A percentile compares a stretch with the other conserved stretches of the same genome.
Conservation (phyloP, 2,888 invertebrate genomes). For the Drosophila algonquin region DNA sequence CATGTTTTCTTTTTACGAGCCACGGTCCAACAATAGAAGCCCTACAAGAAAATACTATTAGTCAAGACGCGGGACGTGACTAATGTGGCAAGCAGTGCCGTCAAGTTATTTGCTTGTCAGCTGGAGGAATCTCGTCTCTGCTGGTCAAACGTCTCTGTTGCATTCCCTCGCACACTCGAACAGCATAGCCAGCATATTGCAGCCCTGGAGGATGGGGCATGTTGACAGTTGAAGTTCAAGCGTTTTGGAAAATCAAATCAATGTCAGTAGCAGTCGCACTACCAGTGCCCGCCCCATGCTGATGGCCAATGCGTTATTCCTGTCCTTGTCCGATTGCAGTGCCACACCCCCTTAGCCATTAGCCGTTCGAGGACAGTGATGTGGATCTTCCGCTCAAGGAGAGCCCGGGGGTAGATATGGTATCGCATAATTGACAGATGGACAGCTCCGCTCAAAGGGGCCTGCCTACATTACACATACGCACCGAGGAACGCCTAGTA, state of each 20-base stretch:
- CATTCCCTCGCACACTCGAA: conserved; percentile 3
- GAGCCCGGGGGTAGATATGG: conserved; percentile 9
- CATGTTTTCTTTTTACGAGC: conserved; percentile 6
- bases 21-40: conserved; percentile 6
- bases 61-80: conserved; percentile 31
- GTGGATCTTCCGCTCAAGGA: conserved; percentile 1
- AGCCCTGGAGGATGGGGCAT: neutral
- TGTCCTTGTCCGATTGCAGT: conserved; percentile 31
- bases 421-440: conserved; percentile 25
- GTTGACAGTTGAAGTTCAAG: conserved; percentile 57
- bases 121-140: neutral
- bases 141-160: neutral
- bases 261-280: conserved; percentile 52
- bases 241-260: conserved; percentile 64
- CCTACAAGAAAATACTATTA: conserved; percentile 40
- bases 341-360: conserved; percentile 25
- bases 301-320: conserved; percentile 25
- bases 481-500: neutral
- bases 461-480: neutral
- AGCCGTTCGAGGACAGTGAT: conserved; percentile 31
- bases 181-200: conserved; percentile 10
- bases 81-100: conserved; percentile 7
- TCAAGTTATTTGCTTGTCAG: neutral
- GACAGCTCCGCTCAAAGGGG: conserved; percentile 2
- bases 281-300: conserved; percentile 16